phyloP scores from a whole-genome alignment of 2,888 invertebrate species.

The Anaspis maculata region DNA sequence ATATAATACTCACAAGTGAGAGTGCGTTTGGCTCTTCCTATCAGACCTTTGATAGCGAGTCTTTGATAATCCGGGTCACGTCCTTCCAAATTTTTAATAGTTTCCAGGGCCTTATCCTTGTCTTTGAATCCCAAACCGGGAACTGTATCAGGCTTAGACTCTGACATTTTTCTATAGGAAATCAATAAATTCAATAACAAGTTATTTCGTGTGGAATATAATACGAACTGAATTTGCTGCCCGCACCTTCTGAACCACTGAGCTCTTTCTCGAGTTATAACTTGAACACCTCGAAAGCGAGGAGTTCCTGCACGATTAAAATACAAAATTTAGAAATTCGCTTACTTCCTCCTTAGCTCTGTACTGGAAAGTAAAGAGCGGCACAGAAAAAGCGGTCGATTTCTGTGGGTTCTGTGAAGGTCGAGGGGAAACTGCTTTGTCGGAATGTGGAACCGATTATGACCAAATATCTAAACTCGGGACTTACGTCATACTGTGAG shows the following conservation, averaged over 20 bases:
- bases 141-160: slow-evolving; percentile 50
- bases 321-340: slow-evolving; percentile 17
- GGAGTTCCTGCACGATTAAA: slow-evolving; percentile 10
- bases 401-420: slow-evolving; percentile 12
- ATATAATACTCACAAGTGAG: slow-evolving; percentile 48
- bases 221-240: no score
- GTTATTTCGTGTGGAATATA: background rate
- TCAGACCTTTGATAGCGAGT: slow-evolving; percentile 60
- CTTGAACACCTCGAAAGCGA: slow-evolving; percentile 12
- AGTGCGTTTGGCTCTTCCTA: slow-evolving; percentile 64
- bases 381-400: slow-evolving; percentile 17
- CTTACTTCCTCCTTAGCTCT: slow-evolving; percentile 10
- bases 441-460: slow-evolving; percentile 15
- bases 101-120: slow-evolving; percentile 61
- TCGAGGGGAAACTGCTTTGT: slow-evolving; percentile 13
- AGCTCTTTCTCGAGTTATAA: slow-evolving; percentile 17
- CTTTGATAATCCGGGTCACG: slow-evolving; percentile 72
- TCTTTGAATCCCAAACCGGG: slow-evolving; percentile 73
- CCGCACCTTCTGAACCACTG: background rate
- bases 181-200: slow-evolving; percentile 1
- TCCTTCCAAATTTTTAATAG: slow-evolving; percentile 58
- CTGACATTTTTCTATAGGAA: slow-evolving; percentile 29
- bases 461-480: slow-evolving; percentile 28
- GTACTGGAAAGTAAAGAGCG: slow-evolving; percentile 10
- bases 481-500: slow-evolving; percentile 27